Evolutionary conservation across 2,113 vertebrate genomes (phyloP).

Genomic region (Hemiprocne comata): DNA sequence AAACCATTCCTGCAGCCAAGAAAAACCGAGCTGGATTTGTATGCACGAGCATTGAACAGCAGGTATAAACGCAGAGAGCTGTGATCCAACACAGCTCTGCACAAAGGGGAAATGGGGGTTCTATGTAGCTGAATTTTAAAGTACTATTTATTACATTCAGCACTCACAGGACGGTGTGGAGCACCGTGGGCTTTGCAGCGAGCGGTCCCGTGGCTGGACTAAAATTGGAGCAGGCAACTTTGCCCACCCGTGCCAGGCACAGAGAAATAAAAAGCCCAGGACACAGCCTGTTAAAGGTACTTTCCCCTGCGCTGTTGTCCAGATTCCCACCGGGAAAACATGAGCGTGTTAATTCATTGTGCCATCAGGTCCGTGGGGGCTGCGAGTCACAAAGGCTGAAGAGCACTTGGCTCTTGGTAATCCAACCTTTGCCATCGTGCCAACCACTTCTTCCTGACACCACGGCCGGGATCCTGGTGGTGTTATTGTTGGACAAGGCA

Average conservation of each 20-base stretch:
- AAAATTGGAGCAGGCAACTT: background rate
- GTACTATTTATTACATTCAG: background rate
- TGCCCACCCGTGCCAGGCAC: accelerated
- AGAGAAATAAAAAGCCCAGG: background rate
- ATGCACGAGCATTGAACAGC: background rate
- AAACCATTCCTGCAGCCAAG: slow-evolving; percentile 4
- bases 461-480: accelerated
- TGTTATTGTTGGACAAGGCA: background rate
- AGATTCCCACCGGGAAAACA: background rate
- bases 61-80: slow-evolving; percentile 1
- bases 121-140: background rate
- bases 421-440: accelerated
- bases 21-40: background rate
- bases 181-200: background rate
- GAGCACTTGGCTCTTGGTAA: background rate
- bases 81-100: background rate
- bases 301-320: accelerated
- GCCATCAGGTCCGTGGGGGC: accelerated
- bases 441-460: background rate
- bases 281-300: background rate
- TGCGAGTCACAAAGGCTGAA: background rate
- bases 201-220: accelerated
- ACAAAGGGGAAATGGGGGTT: background rate
- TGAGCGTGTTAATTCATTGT: background rate
- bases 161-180: accelerated